Evolutionary conservation across 2,113 vertebrate genomes (phyloP), one percentile per base, ranked within the genome.

Genomic region (Ammodramus savannarum): DNA sequence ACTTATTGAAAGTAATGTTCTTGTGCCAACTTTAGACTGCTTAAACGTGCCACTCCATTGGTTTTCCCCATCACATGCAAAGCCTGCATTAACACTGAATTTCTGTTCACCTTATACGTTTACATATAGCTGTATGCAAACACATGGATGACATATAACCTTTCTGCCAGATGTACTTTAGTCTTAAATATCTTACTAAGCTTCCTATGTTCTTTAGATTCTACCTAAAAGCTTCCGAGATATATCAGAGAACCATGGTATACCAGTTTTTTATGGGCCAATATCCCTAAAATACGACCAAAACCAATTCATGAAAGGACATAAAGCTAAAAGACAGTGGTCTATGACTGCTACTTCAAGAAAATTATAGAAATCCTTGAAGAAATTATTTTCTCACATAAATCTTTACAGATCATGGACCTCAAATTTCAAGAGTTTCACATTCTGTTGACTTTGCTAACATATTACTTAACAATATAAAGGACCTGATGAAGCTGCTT

Each of bases 361-460:
- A 74, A 94, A 96, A 87, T 51, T 3, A 87, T 20, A 31, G 57
- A 85, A 75, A 69, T 54, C 7, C 41, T 80, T 85, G 36, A 88
- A 75, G 9, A 95, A 88, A 59, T 27, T 51, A 75, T 59, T 81
- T 95, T 49, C 43, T 63, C 32, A 41, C 52, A 63, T 69, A 87
- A 94, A 95, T 91, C 87, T 65, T 95, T 97, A 94, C 25, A 44
- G 89, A 85, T 85, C 26, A 85, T 7, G 5, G 36, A 82, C n/a
- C 65, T 89, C 31, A 92, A 79, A 66, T 74, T 93, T n/a, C 58
- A 74, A 31, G 27, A 27, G 11, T 93, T 96, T 80, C 23, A 58
- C 52, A 87, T 73, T 96, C 27, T 83, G 18, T 77, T 91, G 13
- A 6, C 4, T 94, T 86, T 91, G 38, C 36, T 77, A 95, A 89